phyloP scores from a whole-genome alignment of 2,113 vertebrate genomes.

The Conger conger region DNA sequence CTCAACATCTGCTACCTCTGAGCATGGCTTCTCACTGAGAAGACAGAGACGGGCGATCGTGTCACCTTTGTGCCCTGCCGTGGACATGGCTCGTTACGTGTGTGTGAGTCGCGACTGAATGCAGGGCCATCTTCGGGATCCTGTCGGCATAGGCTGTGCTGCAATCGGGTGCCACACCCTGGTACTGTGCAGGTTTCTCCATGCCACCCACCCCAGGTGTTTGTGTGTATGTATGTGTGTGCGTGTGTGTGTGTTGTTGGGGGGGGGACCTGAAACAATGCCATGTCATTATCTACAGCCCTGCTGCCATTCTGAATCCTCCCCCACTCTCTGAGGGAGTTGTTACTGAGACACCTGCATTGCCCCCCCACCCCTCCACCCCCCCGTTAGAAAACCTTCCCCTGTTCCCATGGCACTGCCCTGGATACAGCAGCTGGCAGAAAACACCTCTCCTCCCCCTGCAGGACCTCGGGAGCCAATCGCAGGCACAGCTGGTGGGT shows the following conservation, averaged over 20 bases:
- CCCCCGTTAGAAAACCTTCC: not conserved
- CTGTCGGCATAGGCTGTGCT: not conserved
- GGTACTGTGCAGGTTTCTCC: no score
- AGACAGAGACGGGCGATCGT: not conserved
- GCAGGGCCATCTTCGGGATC: not conserved
- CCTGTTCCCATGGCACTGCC: not conserved
- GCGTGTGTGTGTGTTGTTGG: not conserved
- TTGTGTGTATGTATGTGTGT: no score
- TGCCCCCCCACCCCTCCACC: slow-evolving; percentile 32
- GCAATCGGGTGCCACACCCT: not conserved
- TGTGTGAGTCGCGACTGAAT: not conserved
- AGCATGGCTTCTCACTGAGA: not conserved
- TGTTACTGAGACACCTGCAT: slow-evolving; percentile 61
- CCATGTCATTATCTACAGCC: slow-evolving; percentile 14
- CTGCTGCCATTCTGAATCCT: not conserved
- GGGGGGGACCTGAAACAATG: not conserved
- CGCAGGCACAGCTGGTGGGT: not conserved
- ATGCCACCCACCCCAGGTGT: no score
- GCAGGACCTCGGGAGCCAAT: not conserved
- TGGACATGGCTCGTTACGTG: not conserved
- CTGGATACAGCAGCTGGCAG: slow-evolving; percentile 1
- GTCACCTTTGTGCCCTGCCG: not conserved
- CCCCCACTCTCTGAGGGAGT: slow-evolving; percentile 49
- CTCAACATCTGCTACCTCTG: not conserved
- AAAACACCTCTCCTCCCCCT: not conserved